These are phyloP conservation scores for Echinops telfairi DNA, from an alignment of 2,113 vertebrate species.

Conservation along the genomic window DNA sequence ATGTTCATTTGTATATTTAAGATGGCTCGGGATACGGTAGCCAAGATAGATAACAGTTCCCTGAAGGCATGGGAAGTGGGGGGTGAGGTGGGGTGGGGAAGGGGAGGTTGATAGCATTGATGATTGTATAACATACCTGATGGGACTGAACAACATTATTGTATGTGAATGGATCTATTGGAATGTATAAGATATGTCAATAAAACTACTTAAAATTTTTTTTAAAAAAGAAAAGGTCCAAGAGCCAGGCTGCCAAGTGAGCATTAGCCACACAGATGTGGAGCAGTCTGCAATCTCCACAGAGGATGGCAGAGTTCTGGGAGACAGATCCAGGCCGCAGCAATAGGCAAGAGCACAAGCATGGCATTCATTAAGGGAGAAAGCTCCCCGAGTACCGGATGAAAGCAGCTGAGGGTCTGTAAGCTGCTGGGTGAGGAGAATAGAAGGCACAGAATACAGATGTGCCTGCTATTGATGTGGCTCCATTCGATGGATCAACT, in stretches of 20 bases:
- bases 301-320: background rate
- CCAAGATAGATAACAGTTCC: too few species aligned
- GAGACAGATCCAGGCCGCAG: background rate
- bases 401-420: background rate
- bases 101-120: too few species aligned
- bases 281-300: background rate
- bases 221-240: background rate
- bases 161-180: too few species aligned
- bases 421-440: background rate
- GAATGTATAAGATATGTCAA: too few species aligned
- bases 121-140: too few species aligned
- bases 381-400: background rate
- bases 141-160: too few species aligned
- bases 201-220: too few species aligned
- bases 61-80: too few species aligned
- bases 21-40: too few species aligned
- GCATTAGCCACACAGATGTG: background rate
- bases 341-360: slow-evolving; percentile 36
- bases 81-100: too few species aligned
- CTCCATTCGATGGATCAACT: background rate
- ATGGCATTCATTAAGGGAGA: background rate
- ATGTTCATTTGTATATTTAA: too few species aligned
- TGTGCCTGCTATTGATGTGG: background rate
- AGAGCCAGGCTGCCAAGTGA: background rate
- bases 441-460: background rate